Evolutionary conservation across 2,113 vertebrate genomes (phyloP).

Genomic region (Monopterus albus): DNA sequence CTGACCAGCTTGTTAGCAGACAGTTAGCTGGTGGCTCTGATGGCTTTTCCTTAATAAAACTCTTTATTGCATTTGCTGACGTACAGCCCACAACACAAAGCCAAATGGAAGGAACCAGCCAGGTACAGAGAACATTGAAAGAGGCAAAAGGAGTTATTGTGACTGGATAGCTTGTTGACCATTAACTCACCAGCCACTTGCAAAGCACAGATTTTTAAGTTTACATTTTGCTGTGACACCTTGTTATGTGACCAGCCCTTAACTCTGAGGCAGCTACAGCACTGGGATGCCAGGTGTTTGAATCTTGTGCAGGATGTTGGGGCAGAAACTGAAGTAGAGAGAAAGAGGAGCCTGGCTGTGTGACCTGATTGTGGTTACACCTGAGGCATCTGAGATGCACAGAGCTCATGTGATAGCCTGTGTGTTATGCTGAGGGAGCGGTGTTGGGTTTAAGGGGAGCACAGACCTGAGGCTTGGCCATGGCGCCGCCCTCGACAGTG

Average conservation of each 20-base stretch:
- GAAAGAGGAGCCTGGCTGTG: constrained; percentile 20
- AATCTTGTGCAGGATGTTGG: background rate
- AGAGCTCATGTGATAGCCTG: constrained; percentile 57
- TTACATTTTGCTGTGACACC: background rate
- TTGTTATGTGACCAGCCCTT: background rate
- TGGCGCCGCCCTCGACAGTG: constrained; percentile 22
- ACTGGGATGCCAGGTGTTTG: too few species aligned
- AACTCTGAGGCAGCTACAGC: background rate
- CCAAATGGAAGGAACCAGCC: too few species aligned
- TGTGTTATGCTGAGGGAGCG: constrained; percentile 22
- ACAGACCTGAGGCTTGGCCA: constrained; percentile 22
- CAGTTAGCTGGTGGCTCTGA: too few species aligned
- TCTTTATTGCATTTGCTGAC: too few species aligned
- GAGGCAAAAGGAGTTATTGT: too few species aligned
- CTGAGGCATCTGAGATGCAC: constrained; percentile 34
- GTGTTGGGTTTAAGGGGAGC: constrained; percentile 50
- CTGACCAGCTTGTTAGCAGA: too few species aligned
- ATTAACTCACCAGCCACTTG: background rate
- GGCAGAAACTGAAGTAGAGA: constrained; percentile 10
- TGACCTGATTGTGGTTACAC: constrained; percentile 61
- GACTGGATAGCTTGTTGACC: background rate
- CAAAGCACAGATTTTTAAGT: too few species aligned
- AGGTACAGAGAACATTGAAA: too few species aligned
- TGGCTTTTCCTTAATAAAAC: too few species aligned
- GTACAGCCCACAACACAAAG: too few species aligned